Evolutionary conservation across 92 coral and sea anemone species (phyloP), one percentile per base, ranked within the genome.

Genomic region (Palythoa caribaeorum): DNA sequence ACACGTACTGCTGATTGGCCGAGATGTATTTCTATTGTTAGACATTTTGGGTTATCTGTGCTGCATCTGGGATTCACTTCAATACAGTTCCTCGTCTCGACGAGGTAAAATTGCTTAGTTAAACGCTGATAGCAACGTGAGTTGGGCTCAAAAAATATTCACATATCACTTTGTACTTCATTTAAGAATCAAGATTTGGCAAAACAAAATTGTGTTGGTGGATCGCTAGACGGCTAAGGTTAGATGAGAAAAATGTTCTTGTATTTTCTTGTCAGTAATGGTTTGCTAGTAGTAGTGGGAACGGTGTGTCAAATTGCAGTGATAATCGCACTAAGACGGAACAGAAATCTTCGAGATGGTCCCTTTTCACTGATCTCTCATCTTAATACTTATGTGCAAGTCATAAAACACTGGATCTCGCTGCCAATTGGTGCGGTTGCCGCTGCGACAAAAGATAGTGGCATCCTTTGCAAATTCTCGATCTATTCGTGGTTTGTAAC

Each of bases 291-390:
- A 6, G 47, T 76, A 16, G 14, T 35, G 11, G 83, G 83, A 60
- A 36, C 70, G 11, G 70, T 78, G 38, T 78, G 80, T 48, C 80
- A 48, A 37, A 44, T 76, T 36, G 63, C 80, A 76, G 80, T 76
- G 12, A 0, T 76, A 3, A 10, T 76, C 17, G 80, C 80, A 9
- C 50, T 76, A 19, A 76, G 19, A 52, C 6, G 62, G 65, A 76
- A 76, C 40, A 17, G 3, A 6, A 35, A 52, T 6, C 60, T 76
- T 28, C 63, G 65, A 76, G 50, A 76, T 8, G 80, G 80, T 44
- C 80, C 80, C 38, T 76, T 76, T 59, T 51, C 80, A 38, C 37
- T 76, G 63, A 76, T 76, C 40, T 76, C 38, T 19, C 21, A 76
- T 51, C 80, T 76, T 20, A n/a, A n/a, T n/a, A 76, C 80, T 12